Evolutionary conservation across 37 sponge, comb jelly and placozoan species (phyloP).

Genomic region (Ianthella basta): DNA sequence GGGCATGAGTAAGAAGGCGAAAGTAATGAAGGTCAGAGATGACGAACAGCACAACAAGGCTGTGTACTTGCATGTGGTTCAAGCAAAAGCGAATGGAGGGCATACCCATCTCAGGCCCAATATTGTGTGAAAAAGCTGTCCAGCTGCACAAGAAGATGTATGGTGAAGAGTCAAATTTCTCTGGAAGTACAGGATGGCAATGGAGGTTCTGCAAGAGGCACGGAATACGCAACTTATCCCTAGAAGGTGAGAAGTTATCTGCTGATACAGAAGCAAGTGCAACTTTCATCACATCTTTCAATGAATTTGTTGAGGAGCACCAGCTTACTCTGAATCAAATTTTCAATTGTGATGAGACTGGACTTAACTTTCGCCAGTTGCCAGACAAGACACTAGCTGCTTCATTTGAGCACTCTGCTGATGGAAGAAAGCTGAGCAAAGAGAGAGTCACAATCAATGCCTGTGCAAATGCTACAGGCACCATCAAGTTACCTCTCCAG

Average conservation of each 20-base stretch:
- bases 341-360: constrained; percentile 34
- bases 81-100: no score
- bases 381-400: no score
- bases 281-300: not conserved
- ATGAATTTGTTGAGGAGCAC: constrained; percentile 1
- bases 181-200: constrained; percentile 16
- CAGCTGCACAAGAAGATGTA: not conserved
- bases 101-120: not conserved
- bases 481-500: constrained; percentile 29
- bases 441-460: constrained; percentile 39
- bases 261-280: not conserved
- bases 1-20: no score
- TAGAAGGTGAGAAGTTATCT: constrained; percentile 16
- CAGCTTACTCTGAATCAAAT: not conserved
- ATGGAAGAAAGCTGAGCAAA: constrained; percentile 38
- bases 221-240: not conserved
- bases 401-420: constrained; percentile 21
- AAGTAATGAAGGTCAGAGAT: no score
- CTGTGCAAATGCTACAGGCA: constrained; percentile 42
- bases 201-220: constrained; percentile 18
- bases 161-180: not conserved
- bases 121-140: constrained; percentile 12
- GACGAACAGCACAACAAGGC: no score
- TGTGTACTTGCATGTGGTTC: no score
- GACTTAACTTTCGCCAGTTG: no score